Evolutionary conservation across 2,113 vertebrate genomes (phyloP).

Genomic region (Chaetodon trifascialis): DNA sequence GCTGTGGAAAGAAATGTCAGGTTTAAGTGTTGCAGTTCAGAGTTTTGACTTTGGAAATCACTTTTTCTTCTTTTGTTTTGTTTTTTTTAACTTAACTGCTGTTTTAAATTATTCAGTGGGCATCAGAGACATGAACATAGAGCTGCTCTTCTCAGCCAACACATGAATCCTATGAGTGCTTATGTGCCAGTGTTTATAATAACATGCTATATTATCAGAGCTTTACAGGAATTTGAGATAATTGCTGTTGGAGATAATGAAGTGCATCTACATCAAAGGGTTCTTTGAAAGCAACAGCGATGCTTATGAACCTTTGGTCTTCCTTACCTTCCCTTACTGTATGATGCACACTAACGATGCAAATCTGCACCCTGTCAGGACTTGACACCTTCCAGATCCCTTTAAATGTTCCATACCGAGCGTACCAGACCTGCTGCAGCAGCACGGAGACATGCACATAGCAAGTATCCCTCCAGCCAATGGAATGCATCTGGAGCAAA

Average conservation of each 20-base stretch:
- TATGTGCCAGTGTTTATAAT: conserved; percentile 11
- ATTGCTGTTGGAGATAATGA: conserved; percentile 11
- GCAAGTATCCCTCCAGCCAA: conserved; percentile 13
- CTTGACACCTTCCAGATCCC: conserved; percentile 46
- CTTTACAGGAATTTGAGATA: neutral
- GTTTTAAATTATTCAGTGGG: neutral
- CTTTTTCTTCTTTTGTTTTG: neutral
- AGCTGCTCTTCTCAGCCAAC: neutral
- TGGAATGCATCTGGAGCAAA: conserved; percentile 34
- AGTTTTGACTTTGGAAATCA: neutral
- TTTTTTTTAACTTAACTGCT: neutral
- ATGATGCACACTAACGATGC: neutral
- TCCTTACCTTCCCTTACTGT: neutral
- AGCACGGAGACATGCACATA: conserved; percentile 18
- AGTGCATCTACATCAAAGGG: conserved; percentile 19
- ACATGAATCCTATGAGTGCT: neutral
- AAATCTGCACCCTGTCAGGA: conserved; percentile 39
- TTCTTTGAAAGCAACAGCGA: conserved; percentile 21
- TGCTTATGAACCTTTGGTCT: neutral
- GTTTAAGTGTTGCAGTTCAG: neutral
- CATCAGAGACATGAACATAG: conserved; percentile 3
- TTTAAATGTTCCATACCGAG: conserved; percentile 38
- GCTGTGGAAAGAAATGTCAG: neutral
- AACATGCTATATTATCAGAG: conserved; percentile 15
- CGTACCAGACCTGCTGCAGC: conserved; percentile 32